Base-by-base conservation (phyloP, 2,797 vertebrate genomes). In the Acrocephalus scirpaceus region DNA sequence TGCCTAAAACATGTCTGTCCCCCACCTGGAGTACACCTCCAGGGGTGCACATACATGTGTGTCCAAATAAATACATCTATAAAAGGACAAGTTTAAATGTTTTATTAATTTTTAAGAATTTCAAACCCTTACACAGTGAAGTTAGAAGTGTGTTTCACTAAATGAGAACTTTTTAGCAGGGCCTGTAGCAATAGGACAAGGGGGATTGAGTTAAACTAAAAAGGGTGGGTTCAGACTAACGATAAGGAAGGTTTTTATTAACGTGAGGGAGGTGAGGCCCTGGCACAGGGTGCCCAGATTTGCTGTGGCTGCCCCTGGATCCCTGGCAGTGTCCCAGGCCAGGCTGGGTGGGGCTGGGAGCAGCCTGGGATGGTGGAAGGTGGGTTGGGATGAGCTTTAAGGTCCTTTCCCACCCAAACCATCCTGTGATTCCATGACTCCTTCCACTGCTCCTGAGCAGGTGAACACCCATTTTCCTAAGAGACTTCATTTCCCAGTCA, bases 11-110 rank as follows among this genome's bases (percentile, higher is more conserved):
- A 6, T 6, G 10, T 54, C n/a, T 56, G 20, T 48, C 32, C 38
- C 30, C 36, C 34, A 38, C 4, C 30, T 50, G 67, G 45, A 50
- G 47, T 1, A 47, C 1, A 10, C 13, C 30, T 50, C 80, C 10
- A 3, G 12, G 11, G 45, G n/a, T 56, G 57, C 45, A 53, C 48
- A 45, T 1, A 16, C 11, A 2, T 4, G 18, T 0, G 1, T 34
- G 27, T n/a, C 13, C 29, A 10, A 45, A 73, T 4, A 42, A 19
- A 73, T 11, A 36, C 5, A 23, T 10, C 19, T 1, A 58, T 4
- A 30, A 32, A 71, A 50, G 48, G 5, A 10, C 19, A 77, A 38
- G 45, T 25, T 73, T n/a, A 69, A 71, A 56, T 10, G 16, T 9
- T 48, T 21, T 5, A 2, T 2, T 42, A 7, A 13, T 34, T 65